Evolutionary conservation across 2,113 vertebrate species (phyloP), one percentile per base, ranked within the genome.

Genomic region (Chionodraco myersi): DNA sequence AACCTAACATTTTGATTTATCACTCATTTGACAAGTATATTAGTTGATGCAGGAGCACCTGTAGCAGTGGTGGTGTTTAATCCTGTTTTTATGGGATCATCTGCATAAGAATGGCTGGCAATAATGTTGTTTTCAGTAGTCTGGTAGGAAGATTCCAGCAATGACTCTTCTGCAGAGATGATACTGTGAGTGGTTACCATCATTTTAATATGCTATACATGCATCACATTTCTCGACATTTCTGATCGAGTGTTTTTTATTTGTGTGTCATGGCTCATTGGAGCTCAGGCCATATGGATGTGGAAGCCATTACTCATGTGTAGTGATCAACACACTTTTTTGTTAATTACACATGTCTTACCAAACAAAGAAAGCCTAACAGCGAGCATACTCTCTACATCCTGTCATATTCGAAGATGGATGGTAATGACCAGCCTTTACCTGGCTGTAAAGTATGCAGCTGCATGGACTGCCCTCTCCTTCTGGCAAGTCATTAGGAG

Each of bases 401-500:
- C 72, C 26, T 86, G 84, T 70, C 80, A 64, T 59, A 51, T 68
- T 80, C 36, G n/a, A 83, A 89, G 90, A 93, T 91, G 73, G 83
- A 92, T 93, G 84, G 68, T 80, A 75, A 88, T 80, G 72, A 82
- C 15, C 49, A 73, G 72, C 66, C 73, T 81, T 81, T 84, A 76
- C 79, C 9, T 62, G 70, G 30, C 72, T 82, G 76, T 83, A 72
- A 91, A 80, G 58, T 75, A 61, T 72, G 79, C 82, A 91, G 89
- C 86, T 91, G 88, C 83, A 82, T 86, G 85, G 60, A 77, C 54
- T 68, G 85, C 80, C 86, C 82, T 86, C 84, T 83, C 77, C 82
- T 83, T 84, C 81, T 90, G 88, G 81, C 88, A 89, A 87, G 85
- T 91, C 91, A 92, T 94, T 92, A 91, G 52, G 72, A 88, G 77